These are phyloP conservation scores for Cliona cf. orientalis DNA, from an alignment of 37 sponge, comb jelly and placozoan genomes.

Conservation along the genomic window DNA sequence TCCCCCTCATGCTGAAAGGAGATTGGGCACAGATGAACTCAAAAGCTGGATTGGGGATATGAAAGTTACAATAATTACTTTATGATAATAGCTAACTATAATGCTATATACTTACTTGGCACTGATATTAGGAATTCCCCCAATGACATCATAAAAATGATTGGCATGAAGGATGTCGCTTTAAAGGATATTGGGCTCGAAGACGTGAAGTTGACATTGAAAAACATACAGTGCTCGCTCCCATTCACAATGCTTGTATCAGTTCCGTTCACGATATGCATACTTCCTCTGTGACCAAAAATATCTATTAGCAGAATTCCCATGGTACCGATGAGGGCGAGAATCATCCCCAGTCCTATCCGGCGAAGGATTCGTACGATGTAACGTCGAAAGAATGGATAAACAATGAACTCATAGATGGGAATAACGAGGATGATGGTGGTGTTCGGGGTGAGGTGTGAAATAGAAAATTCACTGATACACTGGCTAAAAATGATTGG, in stretches of 20 bases:
- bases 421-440: constrained; percentile 25
- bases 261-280: background rate
- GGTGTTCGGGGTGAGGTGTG: background rate
- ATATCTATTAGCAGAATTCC: background rate
- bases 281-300: background rate
- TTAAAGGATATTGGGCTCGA: background rate
- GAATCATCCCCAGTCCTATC: constrained; percentile 22
- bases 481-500: background rate
- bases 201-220: background rate
- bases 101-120: constrained; percentile 1
- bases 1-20: constrained; percentile 56
- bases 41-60: constrained; percentile 10
- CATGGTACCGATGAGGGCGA: background rate
- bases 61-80: background rate
- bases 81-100: background rate
- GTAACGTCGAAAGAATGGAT: constrained; percentile 27
- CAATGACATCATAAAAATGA: constrained; percentile 6
- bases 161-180: background rate
- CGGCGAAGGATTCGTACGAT: constrained; percentile 14
- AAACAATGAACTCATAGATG: constrained; percentile 34
- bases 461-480: background rate
- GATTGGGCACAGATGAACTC: constrained; percentile 72
- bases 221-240: constrained; percentile 43
- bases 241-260: background rate
- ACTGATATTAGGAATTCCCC: constrained; percentile 18